Evolutionary conservation across 2,888 invertebrate genomes (phyloP), one percentile per base, ranked within the genome.

Genomic region (Acleris cristana): DNA sequence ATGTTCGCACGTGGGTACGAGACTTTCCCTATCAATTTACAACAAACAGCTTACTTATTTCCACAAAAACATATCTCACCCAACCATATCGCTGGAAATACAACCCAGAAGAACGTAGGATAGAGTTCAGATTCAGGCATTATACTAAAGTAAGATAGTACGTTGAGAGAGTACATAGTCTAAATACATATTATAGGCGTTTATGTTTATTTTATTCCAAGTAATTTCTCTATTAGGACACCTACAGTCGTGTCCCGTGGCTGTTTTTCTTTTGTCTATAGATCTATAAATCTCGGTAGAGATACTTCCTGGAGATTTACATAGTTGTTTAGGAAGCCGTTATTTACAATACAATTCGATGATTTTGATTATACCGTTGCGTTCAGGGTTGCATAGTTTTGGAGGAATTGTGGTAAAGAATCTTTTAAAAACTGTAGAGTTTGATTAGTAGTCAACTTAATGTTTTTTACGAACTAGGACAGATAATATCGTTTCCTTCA

Each of bases 211-310:
- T 88, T 88, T 88, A 87, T 87, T 81, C 79, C 73, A 77, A 86
- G 90, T 91, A 90, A 91, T 90, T 88, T 90, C 90, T 90, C 88
- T 90, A 92, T 91, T 91, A 91, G 80, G 78, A 76, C 79, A 74
- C 79, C 78, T 77, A 77, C 79, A 71, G 40, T 40, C 40, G 4
- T 40, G 40, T 40, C 40, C 14, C 51, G 65, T 66, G 48, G 66
- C 61, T 61, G 66, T 63, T 66, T 51, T 60, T 67, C 67, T 67
- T 67, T 67, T 67, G 67, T 67, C 58, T 57, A 67, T 57, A 54
- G 26, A 48, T 21, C 62, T 53, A 67, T 67, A 67, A 67, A 67
- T 67, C 67, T 67, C 48, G 18, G 30, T 45, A 18, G 51, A 51
- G 34, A 49, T 51, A 51, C 53, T 63, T 67, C 67, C 67, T 54